A percentile compares a stretch with the other conserved stretches of the same genome.
Evolutionary conservation across 2,113 vertebrate species (phyloP).

Genomic region (Cynopterus brachyotis): DNA sequence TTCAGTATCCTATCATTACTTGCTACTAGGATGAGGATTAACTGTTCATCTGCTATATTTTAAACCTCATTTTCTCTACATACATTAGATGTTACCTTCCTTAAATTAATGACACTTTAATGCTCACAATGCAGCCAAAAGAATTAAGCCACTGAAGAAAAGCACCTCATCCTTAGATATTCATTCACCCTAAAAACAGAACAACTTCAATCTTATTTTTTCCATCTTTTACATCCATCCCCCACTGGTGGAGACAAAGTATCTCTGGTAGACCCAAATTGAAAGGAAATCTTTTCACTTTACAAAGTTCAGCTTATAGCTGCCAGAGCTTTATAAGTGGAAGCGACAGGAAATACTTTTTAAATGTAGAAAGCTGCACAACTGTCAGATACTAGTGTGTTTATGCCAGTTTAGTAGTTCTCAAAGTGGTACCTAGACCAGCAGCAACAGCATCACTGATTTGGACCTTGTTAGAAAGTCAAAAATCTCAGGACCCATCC

Average conservation of each 20-base stretch:
- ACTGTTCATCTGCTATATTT: background rate
- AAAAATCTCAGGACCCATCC: background rate
- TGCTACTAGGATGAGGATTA: background rate
- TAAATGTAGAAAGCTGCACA: background rate
- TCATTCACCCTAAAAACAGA: background rate
- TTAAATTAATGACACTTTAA: constrained; percentile 4
- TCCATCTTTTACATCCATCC: background rate
- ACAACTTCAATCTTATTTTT: background rate
- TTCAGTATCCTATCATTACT: background rate
- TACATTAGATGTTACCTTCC: background rate
- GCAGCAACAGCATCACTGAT: background rate
- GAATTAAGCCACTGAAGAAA: background rate
- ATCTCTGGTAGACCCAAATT: background rate
- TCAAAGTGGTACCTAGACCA: background rate
- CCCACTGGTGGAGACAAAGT: background rate
- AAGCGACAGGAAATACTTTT: background rate
- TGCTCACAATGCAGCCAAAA: background rate
- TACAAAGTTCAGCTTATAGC: background rate
- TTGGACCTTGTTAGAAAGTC: background rate
- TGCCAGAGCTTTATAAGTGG: background rate
- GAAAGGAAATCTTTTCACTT: background rate
- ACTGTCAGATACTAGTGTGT: background rate
- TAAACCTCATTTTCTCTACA: background rate
- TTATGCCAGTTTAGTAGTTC: background rate
- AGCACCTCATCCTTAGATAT: background rate